Base-by-base conservation (phyloP, 2,888 invertebrate genomes). In the Dusona sp. region DNA sequence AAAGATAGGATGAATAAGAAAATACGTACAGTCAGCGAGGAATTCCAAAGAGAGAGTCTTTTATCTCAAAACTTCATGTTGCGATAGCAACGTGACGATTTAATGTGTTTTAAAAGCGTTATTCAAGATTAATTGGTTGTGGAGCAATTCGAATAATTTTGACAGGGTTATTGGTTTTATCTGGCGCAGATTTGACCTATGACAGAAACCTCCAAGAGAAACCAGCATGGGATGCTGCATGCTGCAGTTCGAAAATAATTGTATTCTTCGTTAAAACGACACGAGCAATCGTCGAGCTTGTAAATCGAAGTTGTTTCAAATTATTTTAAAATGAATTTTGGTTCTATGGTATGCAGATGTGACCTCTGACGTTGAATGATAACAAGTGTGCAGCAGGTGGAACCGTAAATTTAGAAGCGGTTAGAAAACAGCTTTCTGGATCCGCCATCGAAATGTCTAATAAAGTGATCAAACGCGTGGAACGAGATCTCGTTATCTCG, bases 1-100 rank as follows among this genome's bases (percentile, higher is more conserved):
- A 33, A 36, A 74, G 73, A 48, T 70, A 67, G 3, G 13, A 65
- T 65, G 73, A 65, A 48, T 65, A 42, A 54, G 42, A 54, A 67
- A 79, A 73, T 68, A 74, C 29, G 38, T 25, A 72, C n/a, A 54
- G 22, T 38, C 42, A 22, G 64, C 51, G 42, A 22, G 36, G 51
- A 29, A 54, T 48, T 48, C 54, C 22, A 51, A 13, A 25, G 61
- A 72, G 42, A 64, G 48, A 3, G 25, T 51, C 42, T 33, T 73
- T 85, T 65, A 83, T 80, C 83, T 64, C 22, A 4, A 51, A 42
- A 54, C 38, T 61, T 77, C 22, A 48, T 48, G 54, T 78, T 22
- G 42, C 51, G 80, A 80, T 73, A 81, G 74, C 61, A n/a, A 72
- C 36, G 51, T 74, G 84, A 38, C 65, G 65, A 78, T 67, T 68